Percentiles rank a stretch among this genome's conserved stretches.
Conservation (phyloP, 2,113 vertebrate genomes). For the Riparia riparia region DNA sequence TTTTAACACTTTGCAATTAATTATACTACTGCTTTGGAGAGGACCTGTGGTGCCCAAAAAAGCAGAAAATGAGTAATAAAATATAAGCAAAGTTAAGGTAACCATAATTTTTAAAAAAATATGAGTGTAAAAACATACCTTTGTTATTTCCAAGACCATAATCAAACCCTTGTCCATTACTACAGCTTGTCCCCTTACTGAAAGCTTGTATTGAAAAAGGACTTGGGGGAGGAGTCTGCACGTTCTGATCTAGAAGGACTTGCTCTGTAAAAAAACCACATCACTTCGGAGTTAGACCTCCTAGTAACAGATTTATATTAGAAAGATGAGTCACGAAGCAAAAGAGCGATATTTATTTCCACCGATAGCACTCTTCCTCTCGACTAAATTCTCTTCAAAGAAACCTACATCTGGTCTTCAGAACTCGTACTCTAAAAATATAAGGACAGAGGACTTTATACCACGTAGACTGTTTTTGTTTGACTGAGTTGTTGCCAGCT, state of each 20-base stretch:
- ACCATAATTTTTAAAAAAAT: background rate
- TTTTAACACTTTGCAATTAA: background rate
- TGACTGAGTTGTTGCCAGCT: background rate
- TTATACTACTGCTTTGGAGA: background rate
- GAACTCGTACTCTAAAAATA: background rate
- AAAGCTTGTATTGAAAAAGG: slow-evolving; percentile 96
- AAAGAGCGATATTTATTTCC: background rate
- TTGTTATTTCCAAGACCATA: slow-evolving; percentile 96
- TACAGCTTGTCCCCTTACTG: slow-evolving; percentile 85
- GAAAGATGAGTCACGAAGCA: background rate
- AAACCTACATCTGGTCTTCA: background rate
- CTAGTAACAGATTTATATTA: background rate
- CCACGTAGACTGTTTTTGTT: background rate
- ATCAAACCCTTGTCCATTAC: slow-evolving; percentile 94
- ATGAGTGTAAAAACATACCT: slow-evolving; percentile 80
- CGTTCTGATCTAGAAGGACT: slow-evolving; percentile 88
- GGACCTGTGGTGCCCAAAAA: background rate
- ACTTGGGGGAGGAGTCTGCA: slow-evolving; percentile 95
- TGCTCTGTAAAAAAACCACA: slow-evolving; percentile 83
- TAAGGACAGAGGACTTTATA: background rate
- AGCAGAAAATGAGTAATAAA: background rate
- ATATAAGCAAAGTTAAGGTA: background rate
- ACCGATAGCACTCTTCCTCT: background rate
- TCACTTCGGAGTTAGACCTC: slow-evolving; percentile 46
- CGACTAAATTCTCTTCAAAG: background rate